Percentiles rank a stretch among this genome's conserved stretches.
Conservation (phyloP, 1,140 invertebrate genomes). For the Aporrectodea caliginosa region DNA sequence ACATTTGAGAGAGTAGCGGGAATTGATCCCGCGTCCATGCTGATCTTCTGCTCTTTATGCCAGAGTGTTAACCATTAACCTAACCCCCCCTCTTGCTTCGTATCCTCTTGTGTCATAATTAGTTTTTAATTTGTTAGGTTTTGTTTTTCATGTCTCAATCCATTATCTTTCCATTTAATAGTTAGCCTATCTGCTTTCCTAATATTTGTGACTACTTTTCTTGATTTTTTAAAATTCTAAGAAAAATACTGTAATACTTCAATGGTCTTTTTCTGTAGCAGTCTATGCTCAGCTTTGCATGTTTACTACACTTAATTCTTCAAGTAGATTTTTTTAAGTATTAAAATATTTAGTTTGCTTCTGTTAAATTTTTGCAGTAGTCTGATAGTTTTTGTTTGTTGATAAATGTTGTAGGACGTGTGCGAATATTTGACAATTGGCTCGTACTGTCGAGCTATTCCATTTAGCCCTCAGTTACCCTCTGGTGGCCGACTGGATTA, state of each 20-base stretch:
- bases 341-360: background rate
- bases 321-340: background rate
- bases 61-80: no score
- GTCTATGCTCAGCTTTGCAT: background rate
- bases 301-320: background rate
- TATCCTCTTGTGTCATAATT: no score
- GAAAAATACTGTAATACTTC: background rate
- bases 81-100: no score
- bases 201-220: no score
- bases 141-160: no score
- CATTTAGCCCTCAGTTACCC: conserved; percentile 23
- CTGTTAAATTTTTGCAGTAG: background rate
- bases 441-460: conserved; percentile 27
- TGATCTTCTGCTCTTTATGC: no score
- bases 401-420: conserved; percentile 7
- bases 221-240: no score
- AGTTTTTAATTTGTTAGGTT: no score
- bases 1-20: no score
- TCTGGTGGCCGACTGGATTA: conserved; percentile 18
- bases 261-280: background rate
- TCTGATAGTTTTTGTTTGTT: background rate
- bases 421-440: conserved; percentile 28
- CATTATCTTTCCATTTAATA: no score
- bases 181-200: no score
- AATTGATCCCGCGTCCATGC: no score